Evolutionary conservation across 2,888 invertebrate genomes (phyloP), one percentile per base, ranked within the genome.

Genomic region (Epistrophe grossulariae): DNA sequence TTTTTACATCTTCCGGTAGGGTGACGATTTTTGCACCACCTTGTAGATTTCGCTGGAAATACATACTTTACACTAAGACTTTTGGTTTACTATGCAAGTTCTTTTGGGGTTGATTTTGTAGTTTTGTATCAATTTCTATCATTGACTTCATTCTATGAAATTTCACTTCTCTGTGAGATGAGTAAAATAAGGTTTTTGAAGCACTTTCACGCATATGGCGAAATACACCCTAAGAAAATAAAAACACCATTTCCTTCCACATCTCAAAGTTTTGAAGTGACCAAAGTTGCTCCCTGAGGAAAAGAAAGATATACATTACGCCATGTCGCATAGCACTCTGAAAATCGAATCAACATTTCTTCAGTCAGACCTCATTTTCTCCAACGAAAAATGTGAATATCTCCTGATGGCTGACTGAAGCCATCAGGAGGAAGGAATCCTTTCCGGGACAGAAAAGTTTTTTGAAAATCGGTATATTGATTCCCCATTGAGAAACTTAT

Each of bases 271-370:
- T 70, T 62, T 57, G 19, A 71, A 64, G 40, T 72, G 82, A 68
- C 50, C 71, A 66, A 71, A 9, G 43, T 31, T 50, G 15, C 11
- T 57, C 68, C 52, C 71, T n/a, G 9, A 45, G 50, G 68, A 59
- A 55, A 45, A 19, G 17, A 55, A 57, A n/a, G 52, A 76, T 59
- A 13, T 35, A 59, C 11, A 9, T 50, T n/a, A n/a, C 1, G 72
- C 66, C 70, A 71, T 71, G 73, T 73, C 74, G 79, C 76, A 24
- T 24, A 84, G 76, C 72, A 77, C 68, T 77, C 60, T 59, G 74
- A 70, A 85, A 85, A 85, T 81, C 85, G 81, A 85, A 85, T 85
- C 85, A 85, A 81, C 68, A 64, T 74, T 68, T 45, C 57, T 17
- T 73, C 84, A 71, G 71, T 50, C 62, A 50, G 55, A 71, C 38